Evolutionary conservation across 1,140 invertebrate genomes (phyloP).

Genomic region (Bombyx mandarina): DNA sequence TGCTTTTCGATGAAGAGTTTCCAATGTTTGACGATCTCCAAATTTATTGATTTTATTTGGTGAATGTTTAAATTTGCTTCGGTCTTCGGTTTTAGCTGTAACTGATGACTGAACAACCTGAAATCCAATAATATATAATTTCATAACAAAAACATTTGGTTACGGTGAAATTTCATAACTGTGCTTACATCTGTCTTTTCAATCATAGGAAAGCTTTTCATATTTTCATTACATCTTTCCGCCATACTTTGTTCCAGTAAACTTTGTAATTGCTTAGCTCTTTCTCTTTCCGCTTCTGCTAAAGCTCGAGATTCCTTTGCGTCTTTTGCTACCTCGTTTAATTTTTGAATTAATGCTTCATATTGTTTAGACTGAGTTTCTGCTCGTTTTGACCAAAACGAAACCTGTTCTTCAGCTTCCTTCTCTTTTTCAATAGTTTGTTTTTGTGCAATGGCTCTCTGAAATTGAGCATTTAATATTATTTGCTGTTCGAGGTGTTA

Average conservation of each 20-base stretch:
- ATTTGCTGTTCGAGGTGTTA: background rate
- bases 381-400: constrained; percentile 37
- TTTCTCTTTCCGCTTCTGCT: constrained; percentile 43
- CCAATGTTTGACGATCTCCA: constrained; percentile 31
- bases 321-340: constrained; percentile 44
- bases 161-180: background rate
- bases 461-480: constrained; percentile 14
- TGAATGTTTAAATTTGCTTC: background rate
- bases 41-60: constrained; percentile 11
- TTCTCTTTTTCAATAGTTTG: constrained; percentile 33
- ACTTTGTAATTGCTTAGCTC: constrained; percentile 32
- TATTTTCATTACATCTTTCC: background rate
- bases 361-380: constrained; percentile 52
- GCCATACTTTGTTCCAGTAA: constrained; percentile 2
- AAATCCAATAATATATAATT: too few relatives aligned
- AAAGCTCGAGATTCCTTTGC: constrained; percentile 36
- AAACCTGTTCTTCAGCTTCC: constrained; percentile 43
- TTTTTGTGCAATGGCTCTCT: constrained; percentile 29
- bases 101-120: too few relatives aligned
- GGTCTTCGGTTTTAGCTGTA: background rate
- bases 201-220: background rate
- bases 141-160: too few relatives aligned
- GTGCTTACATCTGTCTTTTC: background rate
- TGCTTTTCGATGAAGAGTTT: constrained; percentile 51
- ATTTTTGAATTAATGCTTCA: constrained; percentile 44